Evolutionary conservation across 2,888 invertebrate species (phyloP), one percentile per base, ranked within the genome.

Genomic region (Perdita meconis): DNA sequence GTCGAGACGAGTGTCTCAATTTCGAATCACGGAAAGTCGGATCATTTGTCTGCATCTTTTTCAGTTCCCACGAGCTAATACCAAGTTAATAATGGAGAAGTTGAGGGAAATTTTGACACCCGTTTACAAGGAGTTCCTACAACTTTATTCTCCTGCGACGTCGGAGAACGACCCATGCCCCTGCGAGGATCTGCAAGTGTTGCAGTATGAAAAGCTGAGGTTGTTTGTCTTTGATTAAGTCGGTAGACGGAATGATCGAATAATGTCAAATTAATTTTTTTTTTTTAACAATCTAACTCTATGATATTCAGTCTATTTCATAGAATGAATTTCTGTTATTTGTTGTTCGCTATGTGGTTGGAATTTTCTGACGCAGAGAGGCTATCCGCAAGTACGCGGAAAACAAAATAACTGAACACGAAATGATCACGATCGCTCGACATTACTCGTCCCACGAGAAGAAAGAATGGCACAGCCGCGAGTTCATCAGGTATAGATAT

Each of bases 371-470:
- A 30, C 34, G 16, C 87, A 95, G 96, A 84, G 93, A 95, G 86
- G 95, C 95, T 2, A 86, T 97, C 50, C 94, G 94, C 84, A 94
- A 95, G 83, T 93, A 96, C 61, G 94, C 96, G 93, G 95, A 95
- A 12, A 94, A 95, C 34, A 93, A 94, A 81, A 95, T 97, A 91
- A 95, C 95, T 0, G 96, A 97, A 87, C 97, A 97, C 79, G 97
- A 97, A 92, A 96, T 96, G 90, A 93, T 97, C 2, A 96, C 97
- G 0, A 92, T 97, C 10, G 95, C 96, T 13, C 94, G 97, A 80
- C 93, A 94, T 82, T 97, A 96, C 91, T 95, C 95, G 0, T 95
- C 95, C 0, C 94, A 95, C 81, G 93, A 94, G 81, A 91, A 92
- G 38, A 93, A 93, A 68, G 86, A 88, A 64, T 64, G 68, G 3